Evolutionary conservation across 2,797 vertebrate genomes (phyloP).

Genomic region (Microhierax caerulescens): DNA sequence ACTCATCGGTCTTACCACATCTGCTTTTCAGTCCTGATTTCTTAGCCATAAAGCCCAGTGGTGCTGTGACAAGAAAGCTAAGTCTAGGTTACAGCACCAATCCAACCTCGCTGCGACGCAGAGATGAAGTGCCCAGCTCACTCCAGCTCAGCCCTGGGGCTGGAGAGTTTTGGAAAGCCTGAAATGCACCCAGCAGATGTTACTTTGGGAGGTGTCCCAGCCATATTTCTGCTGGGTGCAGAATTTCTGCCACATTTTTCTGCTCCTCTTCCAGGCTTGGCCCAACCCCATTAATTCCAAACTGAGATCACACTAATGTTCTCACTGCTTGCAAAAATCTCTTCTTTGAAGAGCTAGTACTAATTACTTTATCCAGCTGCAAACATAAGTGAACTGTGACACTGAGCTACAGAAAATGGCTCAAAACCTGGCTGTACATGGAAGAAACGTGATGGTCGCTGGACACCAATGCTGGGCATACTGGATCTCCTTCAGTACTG

Average conservation of each 20-base stretch:
- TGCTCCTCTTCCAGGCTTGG: background rate
- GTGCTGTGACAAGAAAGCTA: background rate
- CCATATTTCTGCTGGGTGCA: too few relatives aligned
- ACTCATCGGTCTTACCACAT: background rate
- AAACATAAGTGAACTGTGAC: background rate
- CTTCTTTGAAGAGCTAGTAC: background rate
- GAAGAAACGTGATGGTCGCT: background rate
- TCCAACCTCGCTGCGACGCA: background rate
- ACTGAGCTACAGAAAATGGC: background rate
- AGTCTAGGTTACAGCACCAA: background rate
- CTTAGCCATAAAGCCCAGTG: background rate
- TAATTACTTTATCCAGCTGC: background rate
- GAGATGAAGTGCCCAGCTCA: background rate
- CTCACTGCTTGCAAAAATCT: background rate
- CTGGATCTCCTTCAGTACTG: background rate
- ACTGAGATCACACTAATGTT: background rate
- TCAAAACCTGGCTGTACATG: background rate
- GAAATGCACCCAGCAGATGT: background rate
- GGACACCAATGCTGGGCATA: background rate
- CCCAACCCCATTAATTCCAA: background rate
- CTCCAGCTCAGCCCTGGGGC: background rate
- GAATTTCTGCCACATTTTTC: background rate
- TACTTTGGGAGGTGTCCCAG: background rate
- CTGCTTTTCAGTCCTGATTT: background rate
- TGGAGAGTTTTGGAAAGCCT: background rate